phyloP scores from a whole-genome alignment of 2,797 vertebrate genomes.

The Peromyscus aztecus region DNA sequence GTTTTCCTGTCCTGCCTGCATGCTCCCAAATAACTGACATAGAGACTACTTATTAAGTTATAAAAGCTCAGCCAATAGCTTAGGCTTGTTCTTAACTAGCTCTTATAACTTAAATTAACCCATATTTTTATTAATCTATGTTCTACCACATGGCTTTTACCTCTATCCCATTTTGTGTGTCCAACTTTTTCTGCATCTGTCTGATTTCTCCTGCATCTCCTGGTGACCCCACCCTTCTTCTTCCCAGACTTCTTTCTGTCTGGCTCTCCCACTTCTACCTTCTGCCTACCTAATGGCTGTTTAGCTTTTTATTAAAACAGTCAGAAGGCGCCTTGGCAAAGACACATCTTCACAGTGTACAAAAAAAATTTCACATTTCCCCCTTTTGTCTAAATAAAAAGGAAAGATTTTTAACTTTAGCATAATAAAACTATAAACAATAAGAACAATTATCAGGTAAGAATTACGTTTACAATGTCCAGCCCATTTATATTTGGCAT shows the following conservation, averaged over 20 bases:
- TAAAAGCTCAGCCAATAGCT: neutral
- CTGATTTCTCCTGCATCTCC: neutral
- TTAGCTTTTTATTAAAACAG: neutral
- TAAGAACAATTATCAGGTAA: neutral
- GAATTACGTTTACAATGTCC: neutral
- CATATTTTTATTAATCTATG: neutral
- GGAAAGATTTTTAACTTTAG: neutral
- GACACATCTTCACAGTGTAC: neutral
- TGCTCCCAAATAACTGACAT: neutral
- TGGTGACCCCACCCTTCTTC: neutral
- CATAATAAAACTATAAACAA: neutral
- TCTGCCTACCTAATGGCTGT: no score
- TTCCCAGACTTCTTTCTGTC: no score
- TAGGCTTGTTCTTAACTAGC: neutral
- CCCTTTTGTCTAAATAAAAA: neutral
- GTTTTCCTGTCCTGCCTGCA: neutral
- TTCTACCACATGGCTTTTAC: neutral
- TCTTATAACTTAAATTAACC: neutral
- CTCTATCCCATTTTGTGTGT: neutral
- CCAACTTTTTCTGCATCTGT: neutral
- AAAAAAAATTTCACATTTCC: neutral
- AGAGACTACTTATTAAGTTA: neutral
- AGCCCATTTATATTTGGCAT: neutral
- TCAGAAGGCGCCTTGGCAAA: neutral
- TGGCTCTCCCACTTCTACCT: neutral